These are phyloP conservation scores for Gymnoscelis rufifasciata DNA, from an alignment of 2,888 invertebrate species.

Conservation along the genomic window DNA sequence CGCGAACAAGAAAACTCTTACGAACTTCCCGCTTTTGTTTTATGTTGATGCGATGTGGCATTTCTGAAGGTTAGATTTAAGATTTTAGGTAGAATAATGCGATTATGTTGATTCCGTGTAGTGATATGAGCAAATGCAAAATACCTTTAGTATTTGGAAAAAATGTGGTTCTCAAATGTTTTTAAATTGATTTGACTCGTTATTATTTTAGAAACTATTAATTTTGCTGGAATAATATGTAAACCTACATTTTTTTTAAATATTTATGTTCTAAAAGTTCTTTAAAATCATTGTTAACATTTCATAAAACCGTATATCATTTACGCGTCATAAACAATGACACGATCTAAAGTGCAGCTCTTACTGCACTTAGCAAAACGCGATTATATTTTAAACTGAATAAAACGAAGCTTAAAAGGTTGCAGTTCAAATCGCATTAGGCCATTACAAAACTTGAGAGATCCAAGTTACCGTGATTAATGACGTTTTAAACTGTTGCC, in stretches of 20 bases:
- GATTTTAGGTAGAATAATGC: too few species aligned
- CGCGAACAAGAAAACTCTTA: conserved; percentile 42
- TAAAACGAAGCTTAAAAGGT: conserved; percentile 59
- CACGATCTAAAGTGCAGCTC: conserved; percentile 9
- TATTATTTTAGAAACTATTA: too few species aligned
- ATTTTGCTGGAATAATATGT: too few species aligned
- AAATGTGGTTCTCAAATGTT: too few species aligned
- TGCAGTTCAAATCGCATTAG: conserved; percentile 61
- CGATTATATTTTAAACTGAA: conserved; percentile 51
- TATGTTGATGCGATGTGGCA: conserved; percentile 4
- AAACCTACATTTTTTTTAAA: too few species aligned
- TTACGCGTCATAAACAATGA: conserved; percentile 1
- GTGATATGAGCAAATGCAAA: too few species aligned
- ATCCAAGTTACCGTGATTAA: conserved; percentile 51
- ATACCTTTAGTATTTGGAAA: too few species aligned
- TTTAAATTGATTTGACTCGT: too few species aligned
- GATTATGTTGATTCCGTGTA: too few species aligned
- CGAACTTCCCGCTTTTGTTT: conserved; percentile 35
- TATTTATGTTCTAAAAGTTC: too few species aligned
- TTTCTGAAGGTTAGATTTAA: background rate
- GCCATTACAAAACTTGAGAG: conserved; percentile 48
- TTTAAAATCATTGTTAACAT: too few species aligned
- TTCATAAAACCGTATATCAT: background rate
- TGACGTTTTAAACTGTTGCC: conserved; percentile 69
- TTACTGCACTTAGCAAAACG: conserved; percentile 38